Percentiles rank a stretch among this genome's conserved stretches.
Conservation (phyloP, 2,113 vertebrate genomes). For the Megaptera novaeangliae region DNA sequence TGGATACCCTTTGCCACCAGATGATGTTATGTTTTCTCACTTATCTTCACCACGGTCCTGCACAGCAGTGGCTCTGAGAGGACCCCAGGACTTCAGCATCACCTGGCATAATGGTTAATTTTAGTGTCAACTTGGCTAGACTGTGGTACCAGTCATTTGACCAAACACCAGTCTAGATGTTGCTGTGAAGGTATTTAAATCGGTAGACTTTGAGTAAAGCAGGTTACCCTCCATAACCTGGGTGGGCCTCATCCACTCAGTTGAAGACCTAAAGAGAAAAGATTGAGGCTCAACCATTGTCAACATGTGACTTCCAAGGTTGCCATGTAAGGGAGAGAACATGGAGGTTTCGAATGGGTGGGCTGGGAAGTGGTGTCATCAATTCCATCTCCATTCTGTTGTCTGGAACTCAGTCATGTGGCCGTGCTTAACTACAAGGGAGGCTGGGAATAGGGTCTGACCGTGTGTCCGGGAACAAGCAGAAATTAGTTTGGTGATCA, state of each 20-base stretch:
- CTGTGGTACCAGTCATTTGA: neutral
- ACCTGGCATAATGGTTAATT: neutral
- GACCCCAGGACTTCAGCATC: neutral
- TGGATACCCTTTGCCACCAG: neutral
- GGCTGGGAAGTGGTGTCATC: neutral
- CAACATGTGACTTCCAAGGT: neutral
- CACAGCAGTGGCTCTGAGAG: neutral
- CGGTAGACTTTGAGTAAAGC: neutral
- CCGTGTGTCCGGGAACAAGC: neutral
- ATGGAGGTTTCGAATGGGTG: neutral
- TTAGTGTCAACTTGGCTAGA: neutral
- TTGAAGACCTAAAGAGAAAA: neutral
- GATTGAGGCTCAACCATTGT: neutral
- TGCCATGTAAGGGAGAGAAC: rapidly evolving
- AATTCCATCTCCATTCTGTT: neutral
- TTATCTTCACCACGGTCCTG: neutral
- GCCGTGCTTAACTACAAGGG: neutral
- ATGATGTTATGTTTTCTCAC: neutral
- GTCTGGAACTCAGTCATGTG: neutral
- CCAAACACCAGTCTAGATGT: neutral
- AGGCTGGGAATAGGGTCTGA: neutral
- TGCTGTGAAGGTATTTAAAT: neutral
- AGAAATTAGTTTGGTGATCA: neutral
- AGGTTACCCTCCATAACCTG: neutral
- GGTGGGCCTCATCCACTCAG: neutral